These are phyloP conservation scores for Spermophilus dauricus DNA, from an alignment of 2,113 vertebrate species.

Conservation along the genomic window DNA sequence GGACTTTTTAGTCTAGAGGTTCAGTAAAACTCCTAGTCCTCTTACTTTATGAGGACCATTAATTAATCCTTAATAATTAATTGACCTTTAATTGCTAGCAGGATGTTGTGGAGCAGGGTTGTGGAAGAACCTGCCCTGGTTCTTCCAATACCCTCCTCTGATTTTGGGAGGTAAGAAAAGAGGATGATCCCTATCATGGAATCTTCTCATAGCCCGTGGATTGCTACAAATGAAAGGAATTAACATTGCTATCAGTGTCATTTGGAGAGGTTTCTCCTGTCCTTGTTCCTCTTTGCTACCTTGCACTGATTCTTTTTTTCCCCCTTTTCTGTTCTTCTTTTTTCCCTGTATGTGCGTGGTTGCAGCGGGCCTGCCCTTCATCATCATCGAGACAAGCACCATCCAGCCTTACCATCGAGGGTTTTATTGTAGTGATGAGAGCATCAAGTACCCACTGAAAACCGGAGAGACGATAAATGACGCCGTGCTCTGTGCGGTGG, in stretches of 20 bases:
- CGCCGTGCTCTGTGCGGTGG: conserved; percentile 96
- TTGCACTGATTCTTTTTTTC: conserved; percentile 22
- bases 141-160: not conserved
- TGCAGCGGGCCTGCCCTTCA: conserved; percentile 97
- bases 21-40: not conserved
- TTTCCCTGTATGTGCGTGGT: conserved; percentile 75
- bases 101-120: not conserved
- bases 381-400: conserved; percentile 99
- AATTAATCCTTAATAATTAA: no score
- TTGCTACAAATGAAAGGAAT: rapidly evolving
- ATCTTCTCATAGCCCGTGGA: not conserved
- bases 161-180: not conserved
- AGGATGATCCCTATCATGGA: not conserved
- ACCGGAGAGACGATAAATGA: conserved; percentile 97
- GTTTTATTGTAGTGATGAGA: conserved; percentile 97
- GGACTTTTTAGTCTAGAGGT: not conserved
- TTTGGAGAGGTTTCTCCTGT: not conserved
- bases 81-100: not conserved
- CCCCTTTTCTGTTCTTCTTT: conserved; percentile 32
- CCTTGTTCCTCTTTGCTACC: not conserved
- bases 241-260: rapidly evolving
- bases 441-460: conserved; percentile 98
- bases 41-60: not conserved
- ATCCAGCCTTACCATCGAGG: conserved; percentile 96
- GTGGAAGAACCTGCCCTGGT: not conserved